These are phyloP conservation scores for Tetramorium parvispinum DNA, from an alignment of 1,140 invertebrate species.

Conservation along the genomic window DNA sequence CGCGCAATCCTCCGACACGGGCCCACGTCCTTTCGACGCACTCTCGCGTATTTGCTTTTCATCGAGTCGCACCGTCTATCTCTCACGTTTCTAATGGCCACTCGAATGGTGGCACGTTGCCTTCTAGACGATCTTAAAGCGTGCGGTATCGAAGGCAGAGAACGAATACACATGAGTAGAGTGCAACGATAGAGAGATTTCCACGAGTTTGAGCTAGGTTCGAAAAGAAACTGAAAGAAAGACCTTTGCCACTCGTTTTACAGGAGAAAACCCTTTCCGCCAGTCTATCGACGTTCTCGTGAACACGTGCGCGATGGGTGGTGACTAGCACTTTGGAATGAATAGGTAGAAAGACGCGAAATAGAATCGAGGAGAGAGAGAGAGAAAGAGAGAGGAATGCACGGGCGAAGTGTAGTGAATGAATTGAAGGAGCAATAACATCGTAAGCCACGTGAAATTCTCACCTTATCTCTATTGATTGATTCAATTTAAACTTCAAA, in stretches of 20 bases:
- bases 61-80: constrained; percentile 41
- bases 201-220: constrained; percentile 35
- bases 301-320: constrained; percentile 45
- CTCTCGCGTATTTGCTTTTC: constrained; percentile 50
- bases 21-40: constrained; percentile 29
- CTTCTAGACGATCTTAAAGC: constrained; percentile 62
- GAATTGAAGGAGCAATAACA: constrained; percentile 52
- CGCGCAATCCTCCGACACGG: neutral
- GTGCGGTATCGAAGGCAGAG: constrained; percentile 48
- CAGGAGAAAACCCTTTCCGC: constrained; percentile 72
- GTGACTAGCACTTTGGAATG: constrained; percentile 71
- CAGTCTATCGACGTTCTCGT: constrained; percentile 55
- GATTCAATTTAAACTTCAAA: constrained; percentile 28
- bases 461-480: constrained; percentile 2
- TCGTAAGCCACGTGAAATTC: constrained; percentile 36
- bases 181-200: constrained; percentile 59
- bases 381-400: constrained; percentile 17
- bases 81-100: constrained; percentile 52
- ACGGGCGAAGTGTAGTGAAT: constrained; percentile 30
- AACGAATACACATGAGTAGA: constrained; percentile 55
- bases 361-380: constrained; percentile 61
- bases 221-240: constrained; percentile 58
- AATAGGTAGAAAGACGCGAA: constrained; percentile 69
- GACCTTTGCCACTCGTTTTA: constrained; percentile 66
- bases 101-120: constrained; percentile 57